phyloP scores from a whole-genome alignment of 2,797 vertebrate genomes.

The Sparidentex hasta region DNA sequence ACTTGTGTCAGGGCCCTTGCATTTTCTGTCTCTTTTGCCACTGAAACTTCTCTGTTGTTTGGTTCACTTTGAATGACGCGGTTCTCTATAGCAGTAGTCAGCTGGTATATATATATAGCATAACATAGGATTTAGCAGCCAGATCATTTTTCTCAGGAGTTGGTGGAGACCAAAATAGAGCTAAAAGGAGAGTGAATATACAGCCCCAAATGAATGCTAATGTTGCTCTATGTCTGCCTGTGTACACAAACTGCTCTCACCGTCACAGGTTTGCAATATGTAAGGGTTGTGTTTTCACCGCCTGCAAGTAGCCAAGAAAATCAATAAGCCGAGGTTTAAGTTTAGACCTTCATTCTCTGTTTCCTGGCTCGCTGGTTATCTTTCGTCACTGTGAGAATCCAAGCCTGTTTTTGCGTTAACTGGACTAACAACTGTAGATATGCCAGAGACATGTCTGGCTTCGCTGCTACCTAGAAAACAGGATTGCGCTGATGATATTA shows the following conservation, averaged over 20 bases:
- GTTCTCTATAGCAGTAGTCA: no score
- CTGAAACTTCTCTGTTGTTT: no score
- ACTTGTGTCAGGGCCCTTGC: no score
- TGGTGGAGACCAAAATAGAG: background rate
- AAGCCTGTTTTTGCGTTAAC: slow-evolving; percentile 3
- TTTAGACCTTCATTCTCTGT: background rate
- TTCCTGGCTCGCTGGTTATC: background rate
- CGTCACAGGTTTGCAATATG: background rate
- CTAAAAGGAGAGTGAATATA: slow-evolving; percentile 4
- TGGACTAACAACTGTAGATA: slow-evolving; percentile 14
- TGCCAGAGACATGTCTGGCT: slow-evolving; percentile 10
- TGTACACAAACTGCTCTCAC: no score
- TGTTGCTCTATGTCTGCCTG: background rate
- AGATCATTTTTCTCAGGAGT: background rate
- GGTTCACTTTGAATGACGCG: no score
- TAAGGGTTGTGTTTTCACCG: background rate
- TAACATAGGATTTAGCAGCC: background rate
- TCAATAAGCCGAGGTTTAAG: background rate
- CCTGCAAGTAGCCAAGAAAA: background rate
- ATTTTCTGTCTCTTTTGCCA: no score
- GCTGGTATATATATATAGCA: background rate
- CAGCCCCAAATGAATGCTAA: background rate
- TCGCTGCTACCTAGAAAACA: slow-evolving; percentile 38
- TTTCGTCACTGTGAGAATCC: slow-evolving; percentile 6
- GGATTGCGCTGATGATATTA: slow-evolving; percentile 67